These are phyloP conservation scores for Dysmachus trigonus DNA, from an alignment of 2,888 invertebrate species.

Conservation along the genomic window DNA sequence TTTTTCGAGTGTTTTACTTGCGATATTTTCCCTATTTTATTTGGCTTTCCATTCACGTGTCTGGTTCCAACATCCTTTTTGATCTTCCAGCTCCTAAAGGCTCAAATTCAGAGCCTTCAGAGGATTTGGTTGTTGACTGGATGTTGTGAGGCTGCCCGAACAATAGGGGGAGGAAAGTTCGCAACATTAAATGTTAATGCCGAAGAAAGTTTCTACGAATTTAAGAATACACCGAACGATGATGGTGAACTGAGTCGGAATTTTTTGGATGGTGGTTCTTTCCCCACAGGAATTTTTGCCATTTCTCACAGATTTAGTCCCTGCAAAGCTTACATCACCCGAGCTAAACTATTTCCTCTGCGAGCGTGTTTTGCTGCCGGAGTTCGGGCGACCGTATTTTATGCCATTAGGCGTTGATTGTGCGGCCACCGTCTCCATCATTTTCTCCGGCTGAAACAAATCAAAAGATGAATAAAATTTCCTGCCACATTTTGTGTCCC, in stretches of 20 bases:
- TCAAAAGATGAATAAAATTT: slow-evolving; percentile 33
- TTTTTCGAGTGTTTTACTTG: not conserved
- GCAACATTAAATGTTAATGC: slow-evolving; percentile 10
- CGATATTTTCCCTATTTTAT: not conserved
- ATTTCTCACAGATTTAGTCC: slow-evolving; percentile 1
- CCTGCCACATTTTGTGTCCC: slow-evolving; percentile 29
- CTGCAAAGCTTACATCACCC: not conserved
- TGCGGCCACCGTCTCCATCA: slow-evolving; percentile 15
- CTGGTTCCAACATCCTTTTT: not conserved
- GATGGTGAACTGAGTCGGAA: not conserved
- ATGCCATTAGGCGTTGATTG: slow-evolving; percentile 34
- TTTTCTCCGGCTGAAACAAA: slow-evolving; percentile 28
- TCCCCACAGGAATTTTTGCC: not conserved
- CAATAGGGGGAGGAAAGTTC: not conserved
- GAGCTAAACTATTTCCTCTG: slow-evolving; percentile 21
- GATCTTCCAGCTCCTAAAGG: not conserved
- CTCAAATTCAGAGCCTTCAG: not conserved
- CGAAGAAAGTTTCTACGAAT: slow-evolving; percentile 16
- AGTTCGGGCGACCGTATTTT: slow-evolving; percentile 2
- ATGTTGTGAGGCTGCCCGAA: not conserved
- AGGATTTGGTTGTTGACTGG: not conserved
- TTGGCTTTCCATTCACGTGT: not conserved
- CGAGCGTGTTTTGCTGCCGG: not conserved
- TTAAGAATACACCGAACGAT: not conserved
- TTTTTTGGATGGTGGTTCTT: not conserved